These are phyloP conservation scores for Rotaria socialis DNA, from an alignment of 2,888 invertebrate genomes.

Conservation along the genomic window DNA sequence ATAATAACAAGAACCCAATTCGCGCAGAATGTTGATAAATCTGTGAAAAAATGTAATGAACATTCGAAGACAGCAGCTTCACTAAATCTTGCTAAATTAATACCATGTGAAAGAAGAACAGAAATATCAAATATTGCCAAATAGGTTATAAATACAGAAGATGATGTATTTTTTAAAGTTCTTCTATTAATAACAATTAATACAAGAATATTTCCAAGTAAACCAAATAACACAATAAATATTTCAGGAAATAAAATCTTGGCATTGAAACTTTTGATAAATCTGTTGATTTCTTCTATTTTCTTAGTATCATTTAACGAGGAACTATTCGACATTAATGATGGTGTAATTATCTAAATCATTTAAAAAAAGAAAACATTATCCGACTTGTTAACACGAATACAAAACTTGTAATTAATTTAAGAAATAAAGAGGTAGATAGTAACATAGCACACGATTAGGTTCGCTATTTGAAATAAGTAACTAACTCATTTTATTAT, in stretches of 20 bases:
- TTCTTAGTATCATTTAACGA: background rate
- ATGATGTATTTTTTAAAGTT: conserved; percentile 1
- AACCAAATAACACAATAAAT: background rate
- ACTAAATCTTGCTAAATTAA: background rate
- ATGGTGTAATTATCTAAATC: background rate
- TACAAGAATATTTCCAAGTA: background rate
- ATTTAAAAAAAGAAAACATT: too few species aligned
- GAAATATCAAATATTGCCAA: conserved; percentile 9
- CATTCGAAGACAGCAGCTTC: background rate
- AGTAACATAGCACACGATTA: background rate
- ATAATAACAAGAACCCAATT: conserved; percentile 33
- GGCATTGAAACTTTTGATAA: background rate
- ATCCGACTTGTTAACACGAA: too few species aligned
- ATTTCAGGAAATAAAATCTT: background rate
- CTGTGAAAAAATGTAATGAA: background rate
- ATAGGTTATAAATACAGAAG: background rate
- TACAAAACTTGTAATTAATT: too few species aligned
- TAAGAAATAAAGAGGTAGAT: background rate
- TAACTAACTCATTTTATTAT: background rate
- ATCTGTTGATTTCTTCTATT: background rate
- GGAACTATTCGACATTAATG: background rate
- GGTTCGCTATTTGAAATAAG: background rate
- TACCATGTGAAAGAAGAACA: background rate
- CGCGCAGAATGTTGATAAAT: background rate
- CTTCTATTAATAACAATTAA: conserved; percentile 19